Percentiles rank a stretch among this genome's conserved stretches.
Evolutionary conservation across 2,888 invertebrate genomes (phyloP).

Genomic region (Oligia latruncula): DNA sequence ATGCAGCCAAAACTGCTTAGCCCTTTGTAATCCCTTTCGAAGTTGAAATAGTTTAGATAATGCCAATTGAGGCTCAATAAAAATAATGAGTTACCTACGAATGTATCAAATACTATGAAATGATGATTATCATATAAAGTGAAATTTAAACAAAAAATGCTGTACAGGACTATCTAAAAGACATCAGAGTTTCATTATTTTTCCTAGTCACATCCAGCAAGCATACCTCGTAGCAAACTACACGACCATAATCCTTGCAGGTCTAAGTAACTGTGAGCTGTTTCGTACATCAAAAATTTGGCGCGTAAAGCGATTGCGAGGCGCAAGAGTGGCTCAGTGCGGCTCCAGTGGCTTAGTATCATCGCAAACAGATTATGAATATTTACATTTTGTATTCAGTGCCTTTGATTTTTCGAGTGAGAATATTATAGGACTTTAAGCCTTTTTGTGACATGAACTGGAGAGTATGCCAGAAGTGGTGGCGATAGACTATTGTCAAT

Average conservation of each 20-base stretch:
- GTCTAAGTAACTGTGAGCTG: conserved; percentile 53
- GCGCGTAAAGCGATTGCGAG: conserved; percentile 67
- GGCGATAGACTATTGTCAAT: conserved; percentile 10
- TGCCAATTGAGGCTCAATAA: background rate
- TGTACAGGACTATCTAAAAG: background rate
- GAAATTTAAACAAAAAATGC: background rate
- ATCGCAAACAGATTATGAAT: conserved; percentile 57
- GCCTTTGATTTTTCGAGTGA: conserved; percentile 41
- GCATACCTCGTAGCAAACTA: conserved; percentile 35
- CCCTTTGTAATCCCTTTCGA: background rate
- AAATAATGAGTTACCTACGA: background rate
- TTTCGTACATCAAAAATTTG: conserved; percentile 71
- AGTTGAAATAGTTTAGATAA: background rate
- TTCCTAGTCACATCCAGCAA: conserved; percentile 49
- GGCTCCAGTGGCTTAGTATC: conserved; percentile 48
- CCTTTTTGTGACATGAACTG: background rate
- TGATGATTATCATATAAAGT: background rate
- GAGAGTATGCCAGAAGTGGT: background rate
- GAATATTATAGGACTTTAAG: conserved; percentile 2
- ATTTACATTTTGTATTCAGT: conserved; percentile 43
- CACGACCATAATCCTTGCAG: conserved; percentile 49
- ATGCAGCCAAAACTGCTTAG: background rate
- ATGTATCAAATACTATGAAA: background rate
- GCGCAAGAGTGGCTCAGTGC: conserved; percentile 31
- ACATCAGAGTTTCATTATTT: background rate